Evolutionary conservation across 2,888 invertebrate species (phyloP).

Genomic region (Drosophila pseudotalamancana): DNA sequence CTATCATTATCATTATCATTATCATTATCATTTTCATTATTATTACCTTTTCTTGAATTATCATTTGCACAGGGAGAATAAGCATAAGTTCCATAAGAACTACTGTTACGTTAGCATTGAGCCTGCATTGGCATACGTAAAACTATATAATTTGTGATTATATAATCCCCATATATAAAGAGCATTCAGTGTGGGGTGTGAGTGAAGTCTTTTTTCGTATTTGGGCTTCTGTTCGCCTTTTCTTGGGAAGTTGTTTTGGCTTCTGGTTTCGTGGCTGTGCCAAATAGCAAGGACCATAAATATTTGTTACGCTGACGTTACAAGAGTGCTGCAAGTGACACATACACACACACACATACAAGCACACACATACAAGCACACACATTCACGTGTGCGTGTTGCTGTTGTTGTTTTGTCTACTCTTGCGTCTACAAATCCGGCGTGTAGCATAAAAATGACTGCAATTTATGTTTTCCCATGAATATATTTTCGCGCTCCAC

Average conservation of each 20-base stretch:
- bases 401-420: slow-evolving; percentile 54
- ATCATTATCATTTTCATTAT: not conserved
- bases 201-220: not conserved
- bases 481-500: slow-evolving; percentile 63
- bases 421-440: slow-evolving; percentile 78
- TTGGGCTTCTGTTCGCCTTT: slow-evolving; percentile 11
- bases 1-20: slow-evolving; percentile 1
- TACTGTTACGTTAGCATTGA: too few relatives aligned
- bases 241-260: slow-evolving; percentile 34
- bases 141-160: too few relatives aligned
- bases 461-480: slow-evolving; percentile 82
- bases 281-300: slow-evolving; percentile 73
- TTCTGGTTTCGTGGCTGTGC: slow-evolving; percentile 43
- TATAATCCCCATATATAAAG: not conserved
- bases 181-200: not conserved
- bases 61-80: too few relatives aligned
- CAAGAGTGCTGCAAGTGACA: slow-evolving; percentile 45
- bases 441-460: slow-evolving; percentile 79
- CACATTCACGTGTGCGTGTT: slow-evolving; percentile 33
- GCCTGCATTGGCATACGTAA: too few relatives aligned
- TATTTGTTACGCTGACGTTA: slow-evolving; percentile 78
- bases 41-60: too few relatives aligned
- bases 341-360: slow-evolving; percentile 27
- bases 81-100: too few relatives aligned
- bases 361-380: not conserved